Percentiles rank a stretch among this genome's conserved stretches.
Evolutionary conservation across 2,888 invertebrate genomes (phyloP).

Genomic region (Empis livida): DNA sequence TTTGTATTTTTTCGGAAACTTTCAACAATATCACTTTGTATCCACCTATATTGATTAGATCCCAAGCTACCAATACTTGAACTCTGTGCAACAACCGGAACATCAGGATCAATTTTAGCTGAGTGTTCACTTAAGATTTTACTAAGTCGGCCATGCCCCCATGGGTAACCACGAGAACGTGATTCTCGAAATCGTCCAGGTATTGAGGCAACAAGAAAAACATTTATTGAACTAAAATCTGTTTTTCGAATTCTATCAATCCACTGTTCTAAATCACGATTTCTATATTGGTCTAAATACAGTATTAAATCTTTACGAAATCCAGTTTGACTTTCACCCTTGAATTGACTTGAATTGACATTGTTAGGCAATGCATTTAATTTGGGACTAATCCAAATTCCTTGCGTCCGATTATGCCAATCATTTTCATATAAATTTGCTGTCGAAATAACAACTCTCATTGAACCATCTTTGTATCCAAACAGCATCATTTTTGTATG

Average conservation of each 20-base stretch:
- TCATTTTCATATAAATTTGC: conserved; percentile 77
- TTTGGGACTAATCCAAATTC: conserved; percentile 76
- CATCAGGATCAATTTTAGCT: conserved; percentile 36
- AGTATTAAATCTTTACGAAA: conserved; percentile 61
- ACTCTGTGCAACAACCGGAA: conserved; percentile 66
- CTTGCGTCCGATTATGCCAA: conserved; percentile 84
- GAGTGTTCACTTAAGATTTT: conserved; percentile 51
- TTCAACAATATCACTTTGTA: conserved; percentile 54
- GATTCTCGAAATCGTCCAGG: conserved; percentile 59
- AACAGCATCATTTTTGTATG: conserved; percentile 80
- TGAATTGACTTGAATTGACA: conserved; percentile 37
- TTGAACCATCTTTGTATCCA: conserved; percentile 59
- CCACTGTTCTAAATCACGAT: conserved; percentile 51
- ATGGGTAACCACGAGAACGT: conserved; percentile 31
- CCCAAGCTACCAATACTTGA: conserved; percentile 79
- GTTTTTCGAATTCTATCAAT: conserved; percentile 50
- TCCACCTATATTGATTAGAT: conserved; percentile 49
- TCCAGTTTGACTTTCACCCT: conserved; percentile 65
- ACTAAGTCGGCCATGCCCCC: conserved; percentile 45
- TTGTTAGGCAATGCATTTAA: conserved; percentile 47
- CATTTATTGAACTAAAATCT: conserved; percentile 65
- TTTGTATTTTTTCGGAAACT: conserved; percentile 39
- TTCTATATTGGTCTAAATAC: conserved; percentile 58
- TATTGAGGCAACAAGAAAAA: conserved; percentile 65
- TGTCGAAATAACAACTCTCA: conserved; percentile 71